phyloP scores from a whole-genome alignment of 2,113 vertebrate species.

The Cyprinodon brontotheroides region DNA sequence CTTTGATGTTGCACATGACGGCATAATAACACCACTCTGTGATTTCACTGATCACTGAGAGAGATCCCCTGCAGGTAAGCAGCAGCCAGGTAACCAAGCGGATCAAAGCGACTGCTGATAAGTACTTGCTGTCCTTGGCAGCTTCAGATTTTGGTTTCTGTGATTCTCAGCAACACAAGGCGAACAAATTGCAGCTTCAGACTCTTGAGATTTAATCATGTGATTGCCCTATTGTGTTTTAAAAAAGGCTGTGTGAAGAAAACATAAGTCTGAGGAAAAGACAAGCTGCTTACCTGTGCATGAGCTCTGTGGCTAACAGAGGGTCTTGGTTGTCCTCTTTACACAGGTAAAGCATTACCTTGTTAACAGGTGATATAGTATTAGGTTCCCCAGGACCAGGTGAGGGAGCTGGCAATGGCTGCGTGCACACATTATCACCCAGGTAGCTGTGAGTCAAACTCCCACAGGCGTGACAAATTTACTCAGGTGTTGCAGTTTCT shows the following conservation, averaged over 20 bases:
- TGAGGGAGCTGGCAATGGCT: constrained; percentile 67
- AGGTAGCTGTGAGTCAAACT: constrained; percentile 71
- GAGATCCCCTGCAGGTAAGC: constrained; percentile 64
- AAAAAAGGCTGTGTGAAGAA: background rate
- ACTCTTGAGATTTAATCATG: constrained; percentile 13
- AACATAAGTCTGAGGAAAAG: constrained; percentile 30
- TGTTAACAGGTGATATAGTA: constrained; percentile 84
- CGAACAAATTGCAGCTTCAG: constrained; percentile 12
- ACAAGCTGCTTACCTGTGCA: constrained; percentile 19
- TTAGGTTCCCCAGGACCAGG: constrained; percentile 76
- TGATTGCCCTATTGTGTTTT: constrained; percentile 32
- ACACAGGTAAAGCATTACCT: constrained; percentile 81
- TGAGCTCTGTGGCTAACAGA: constrained; percentile 17
- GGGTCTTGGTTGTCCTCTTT: constrained; percentile 51
- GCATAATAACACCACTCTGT: constrained; percentile 33
- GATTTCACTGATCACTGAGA: constrained; percentile 40
- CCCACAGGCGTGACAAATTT: constrained; percentile 71
- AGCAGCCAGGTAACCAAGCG: constrained; percentile 49
- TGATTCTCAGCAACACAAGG: constrained; percentile 1
- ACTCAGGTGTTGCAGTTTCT: constrained; percentile 71
- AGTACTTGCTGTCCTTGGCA: background rate
- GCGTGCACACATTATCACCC: constrained; percentile 60
- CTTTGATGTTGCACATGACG: constrained; percentile 53
- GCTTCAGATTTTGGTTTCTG: constrained; percentile 16
- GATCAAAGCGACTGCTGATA: constrained; percentile 34